phyloP scores from a whole-genome alignment of 1,140 invertebrate species.

The Hypsibius dujardini region DNA sequence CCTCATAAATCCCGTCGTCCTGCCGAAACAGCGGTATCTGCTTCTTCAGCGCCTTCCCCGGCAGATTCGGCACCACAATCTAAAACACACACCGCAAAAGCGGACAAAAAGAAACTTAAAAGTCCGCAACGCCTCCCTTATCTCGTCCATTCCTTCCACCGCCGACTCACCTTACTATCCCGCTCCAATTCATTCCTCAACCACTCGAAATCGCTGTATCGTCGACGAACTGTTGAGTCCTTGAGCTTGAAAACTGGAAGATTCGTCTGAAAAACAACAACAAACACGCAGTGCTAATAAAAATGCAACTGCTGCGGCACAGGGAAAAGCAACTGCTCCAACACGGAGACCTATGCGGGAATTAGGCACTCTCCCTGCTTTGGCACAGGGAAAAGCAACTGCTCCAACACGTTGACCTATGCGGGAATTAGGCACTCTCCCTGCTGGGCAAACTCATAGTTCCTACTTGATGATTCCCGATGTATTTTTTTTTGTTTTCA shows the following conservation, averaged over 20 bases:
- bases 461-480: no score
- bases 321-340: no score
- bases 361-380: background rate
- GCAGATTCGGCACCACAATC: slow-evolving; percentile 93
- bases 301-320: slow-evolving; percentile 34
- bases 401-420: background rate
- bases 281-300: slow-evolving; percentile 23
- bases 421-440: background rate
- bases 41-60: slow-evolving; percentile 92
- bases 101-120: background rate
- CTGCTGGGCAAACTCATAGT: no score
- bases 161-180: slow-evolving; percentile 76
- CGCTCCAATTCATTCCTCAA: slow-evolving; percentile 91
- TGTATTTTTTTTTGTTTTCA: background rate
- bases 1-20: slow-evolving; percentile 98
- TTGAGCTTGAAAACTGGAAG: slow-evolving; percentile 98
- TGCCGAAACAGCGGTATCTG: slow-evolving; percentile 81
- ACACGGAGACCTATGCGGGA: background rate
- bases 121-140: slow-evolving; percentile 24
- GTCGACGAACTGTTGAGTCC: slow-evolving; percentile 84
- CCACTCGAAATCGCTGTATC: slow-evolving; percentile 99
- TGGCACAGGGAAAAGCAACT: no score
- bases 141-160: background rate
- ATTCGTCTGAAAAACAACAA: slow-evolving; percentile 68
- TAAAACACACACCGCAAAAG: slow-evolving; percentile 20